Percentiles rank a stretch among this genome's conserved stretches.
These are phyloP conservation scores for Pomatostomus ruficeps DNA, from an alignment of 2,113 vertebrate genomes.

Conservation along the genomic window DNA sequence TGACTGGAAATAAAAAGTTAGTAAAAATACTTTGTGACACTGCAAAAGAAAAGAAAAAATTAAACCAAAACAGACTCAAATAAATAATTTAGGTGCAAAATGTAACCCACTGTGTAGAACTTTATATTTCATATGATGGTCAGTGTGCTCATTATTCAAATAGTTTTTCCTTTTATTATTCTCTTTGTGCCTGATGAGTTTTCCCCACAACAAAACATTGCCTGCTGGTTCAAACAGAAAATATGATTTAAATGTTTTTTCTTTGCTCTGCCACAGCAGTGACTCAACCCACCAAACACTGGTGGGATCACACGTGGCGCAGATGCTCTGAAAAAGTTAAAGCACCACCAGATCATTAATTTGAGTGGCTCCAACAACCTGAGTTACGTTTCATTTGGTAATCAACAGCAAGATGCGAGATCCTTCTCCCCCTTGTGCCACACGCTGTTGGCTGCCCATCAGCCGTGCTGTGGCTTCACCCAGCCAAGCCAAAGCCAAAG, in stretches of 20 bases:
- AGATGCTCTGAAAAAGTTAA: constrained; percentile 11
- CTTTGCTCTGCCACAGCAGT: constrained; percentile 16
- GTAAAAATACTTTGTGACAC: not conserved
- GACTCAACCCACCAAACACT: constrained; percentile 7
- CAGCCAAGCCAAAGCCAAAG: not conserved
- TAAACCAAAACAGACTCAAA: not conserved
- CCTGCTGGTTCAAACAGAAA: not conserved
- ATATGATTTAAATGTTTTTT: not conserved
- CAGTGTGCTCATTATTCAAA: not conserved
- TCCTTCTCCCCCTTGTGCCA: not conserved
- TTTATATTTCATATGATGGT: not conserved
- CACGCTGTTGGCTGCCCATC: not conserved
- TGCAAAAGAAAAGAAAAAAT: not conserved
- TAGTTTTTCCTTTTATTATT: not conserved
- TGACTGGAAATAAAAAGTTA: not conserved
- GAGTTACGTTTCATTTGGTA: not conserved
- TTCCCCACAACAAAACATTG: not conserved
- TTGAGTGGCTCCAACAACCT: not conserved
- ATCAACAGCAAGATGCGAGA: constrained; percentile 4
- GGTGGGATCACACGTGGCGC: not conserved
- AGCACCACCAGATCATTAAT: not conserved
- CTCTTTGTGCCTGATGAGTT: not conserved
- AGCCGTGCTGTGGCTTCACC: not conserved
- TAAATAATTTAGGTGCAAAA: not conserved
- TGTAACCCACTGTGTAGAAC: not conserved